Percentiles rank a stretch among this genome's conserved stretches.
phyloP scores from a whole-genome alignment of 2,888 invertebrate species.

The Cephonodes hylas region DNA sequence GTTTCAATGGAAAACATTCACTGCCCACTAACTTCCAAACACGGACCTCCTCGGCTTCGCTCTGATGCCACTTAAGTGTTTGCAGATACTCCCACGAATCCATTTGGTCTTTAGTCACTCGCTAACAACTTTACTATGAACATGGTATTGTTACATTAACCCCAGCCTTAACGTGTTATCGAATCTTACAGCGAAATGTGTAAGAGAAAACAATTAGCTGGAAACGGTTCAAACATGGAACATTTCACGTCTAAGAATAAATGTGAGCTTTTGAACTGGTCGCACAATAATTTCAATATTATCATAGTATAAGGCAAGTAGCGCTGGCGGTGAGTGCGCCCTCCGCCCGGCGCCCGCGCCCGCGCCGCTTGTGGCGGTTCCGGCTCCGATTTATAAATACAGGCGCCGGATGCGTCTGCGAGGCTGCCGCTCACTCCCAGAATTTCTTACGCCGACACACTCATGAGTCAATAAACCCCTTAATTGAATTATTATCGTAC shows the following conservation, averaged over 20 bases:
- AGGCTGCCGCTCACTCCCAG: conserved; percentile 39
- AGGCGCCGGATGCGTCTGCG: conserved; percentile 69
- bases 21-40: background rate
- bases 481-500: conserved; percentile 57
- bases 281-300: conserved; percentile 40
- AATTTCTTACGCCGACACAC: conserved; percentile 39
- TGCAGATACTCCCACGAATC: background rate
- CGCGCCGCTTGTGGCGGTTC: conserved; percentile 52
- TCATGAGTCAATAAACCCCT: conserved; percentile 52
- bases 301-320: conserved; percentile 45
- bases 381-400: conserved; percentile 77
- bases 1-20: background rate
- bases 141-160: background rate
- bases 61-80: background rate
- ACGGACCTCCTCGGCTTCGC: background rate
- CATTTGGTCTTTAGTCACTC: background rate
- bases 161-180: background rate
- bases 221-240: background rate
- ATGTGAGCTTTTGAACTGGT: conserved; percentile 22
- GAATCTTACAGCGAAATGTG: background rate
- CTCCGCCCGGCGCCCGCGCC: conserved; percentile 30
- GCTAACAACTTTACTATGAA: background rate
- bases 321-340: conserved; percentile 37
- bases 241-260: background rate
- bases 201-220: background rate